Evolutionary conservation across 2,113 vertebrate species (phyloP).

Genomic region (Bucco capensis): DNA sequence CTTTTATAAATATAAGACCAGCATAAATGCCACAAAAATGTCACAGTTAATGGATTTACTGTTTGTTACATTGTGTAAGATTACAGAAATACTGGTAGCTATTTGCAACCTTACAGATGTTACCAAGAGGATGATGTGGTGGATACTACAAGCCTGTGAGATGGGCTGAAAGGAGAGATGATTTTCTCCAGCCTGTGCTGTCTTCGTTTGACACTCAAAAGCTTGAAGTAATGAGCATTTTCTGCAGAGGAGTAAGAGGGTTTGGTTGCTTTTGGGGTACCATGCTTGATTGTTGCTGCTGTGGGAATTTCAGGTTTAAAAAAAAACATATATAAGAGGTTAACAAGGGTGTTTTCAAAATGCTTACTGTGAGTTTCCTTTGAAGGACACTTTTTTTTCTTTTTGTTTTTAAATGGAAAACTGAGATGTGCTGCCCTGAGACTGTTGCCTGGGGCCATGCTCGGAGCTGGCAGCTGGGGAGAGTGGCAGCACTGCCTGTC

Average conservation of each 20-base stretch:
- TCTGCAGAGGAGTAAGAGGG: not conserved
- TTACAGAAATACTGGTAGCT: not conserved
- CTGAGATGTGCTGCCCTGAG: not conserved
- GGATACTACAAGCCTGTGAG: not conserved
- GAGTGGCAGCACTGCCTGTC: not conserved
- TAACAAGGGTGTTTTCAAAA: not conserved
- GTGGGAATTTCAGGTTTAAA: not conserved
- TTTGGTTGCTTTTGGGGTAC: not conserved
- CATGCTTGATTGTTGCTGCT: not conserved
- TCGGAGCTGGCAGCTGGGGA: not conserved
- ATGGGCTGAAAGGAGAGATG: not conserved
- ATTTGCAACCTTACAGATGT: not conserved
- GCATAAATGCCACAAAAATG: not conserved
- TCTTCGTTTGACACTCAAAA: not conserved
- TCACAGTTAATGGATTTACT: not conserved
- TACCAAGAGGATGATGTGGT: not conserved
- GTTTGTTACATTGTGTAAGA: not conserved
- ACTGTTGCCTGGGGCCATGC: not conserved
- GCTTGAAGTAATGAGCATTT: not conserved
- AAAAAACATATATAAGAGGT: fast-evolving
- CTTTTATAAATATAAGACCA: not conserved
- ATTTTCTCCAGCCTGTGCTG: not conserved
- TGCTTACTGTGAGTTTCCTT: not conserved
- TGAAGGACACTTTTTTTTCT: not conserved
- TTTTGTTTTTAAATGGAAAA: not conserved